Base-by-base conservation (phyloP, 1,140 invertebrate genomes). In the Pogonomyrmex barbatus region DNA sequence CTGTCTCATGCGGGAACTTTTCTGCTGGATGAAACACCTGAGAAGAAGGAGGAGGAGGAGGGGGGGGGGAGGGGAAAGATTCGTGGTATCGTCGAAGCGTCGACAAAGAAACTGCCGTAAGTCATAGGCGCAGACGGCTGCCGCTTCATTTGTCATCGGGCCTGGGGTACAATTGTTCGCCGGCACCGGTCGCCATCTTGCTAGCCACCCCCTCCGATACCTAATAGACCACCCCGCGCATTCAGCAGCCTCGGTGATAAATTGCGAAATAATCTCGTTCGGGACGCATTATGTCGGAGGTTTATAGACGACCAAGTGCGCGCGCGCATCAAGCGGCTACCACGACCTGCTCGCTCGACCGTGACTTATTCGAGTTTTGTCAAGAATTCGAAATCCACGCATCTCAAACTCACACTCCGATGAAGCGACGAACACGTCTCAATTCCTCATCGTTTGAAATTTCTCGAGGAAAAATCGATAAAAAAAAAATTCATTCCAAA, bases 261-360 rank as follows among this genome's bases (percentile, higher is more conserved):
- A 83, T 83, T 83, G 79, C 68, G 68, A 83, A 83, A 83, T 83
- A 83, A 83, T 83, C 79, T 83, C 79, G 79, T 83, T 83, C 68
- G 67, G 67, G 42, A 42, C 56, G 54, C 79, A 83, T 83, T 83
- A 83, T 83, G 79, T 83, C 68, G 79, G 54, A 73, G 42, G 79
- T 83, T 75, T 83, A 73, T 73, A 83, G 79, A 83, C 68, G 79
- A 42, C 52, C 65, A 36, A 45, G 24, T 24, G 62, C 36, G 33
- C 24, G 60, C 76, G 17, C 54, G 73, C 68, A 24, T 24, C 24
- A 24, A 24, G 24, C 68, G 67, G 17, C 36, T 17, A 39, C 36
- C 52, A 47, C 68, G 79, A 24, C 30, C 68, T 82, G 79, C 54
- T 73, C 68, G 33, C 42, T 75, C 79, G 42, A 33, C 79, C 60